phyloP scores from a whole-genome alignment of 2,113 vertebrate species.

The Carassius gibelio region DNA sequence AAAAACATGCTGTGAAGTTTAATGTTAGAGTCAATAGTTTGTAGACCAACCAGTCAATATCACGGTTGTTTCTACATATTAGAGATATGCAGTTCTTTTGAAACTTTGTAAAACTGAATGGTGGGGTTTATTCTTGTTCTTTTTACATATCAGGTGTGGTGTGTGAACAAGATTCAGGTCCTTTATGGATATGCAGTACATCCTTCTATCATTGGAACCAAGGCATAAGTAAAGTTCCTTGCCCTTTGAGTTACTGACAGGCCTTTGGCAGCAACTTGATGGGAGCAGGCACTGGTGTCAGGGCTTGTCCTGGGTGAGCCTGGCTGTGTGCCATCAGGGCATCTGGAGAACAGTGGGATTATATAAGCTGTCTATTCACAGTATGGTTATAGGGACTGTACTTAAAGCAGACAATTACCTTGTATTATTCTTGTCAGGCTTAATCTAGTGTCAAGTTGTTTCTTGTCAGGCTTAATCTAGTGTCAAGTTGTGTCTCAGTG shows the following conservation, averaged over 20 bases:
- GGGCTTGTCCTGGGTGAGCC: slow-evolving; percentile 38
- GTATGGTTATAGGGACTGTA: neutral
- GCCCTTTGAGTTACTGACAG: slow-evolving; percentile 29
- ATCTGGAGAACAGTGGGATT: slow-evolving; percentile 13
- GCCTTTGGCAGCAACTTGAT: slow-evolving; percentile 29
- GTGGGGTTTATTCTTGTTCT: slow-evolving; percentile 8
- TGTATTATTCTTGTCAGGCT: neutral
- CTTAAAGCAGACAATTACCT: neutral
- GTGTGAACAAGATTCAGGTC: slow-evolving; percentile 16
- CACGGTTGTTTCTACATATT: neutral
- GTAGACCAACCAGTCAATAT: neutral
- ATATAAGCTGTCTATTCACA: neutral
- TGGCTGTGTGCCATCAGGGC: neutral
- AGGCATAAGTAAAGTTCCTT: slow-evolving; percentile 22
- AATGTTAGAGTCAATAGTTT: slow-evolving; percentile 10
- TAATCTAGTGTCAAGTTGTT: neutral
- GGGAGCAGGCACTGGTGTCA: slow-evolving; percentile 27
- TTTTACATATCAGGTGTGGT: slow-evolving; percentile 16
- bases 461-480: neutral
- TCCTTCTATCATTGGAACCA: slow-evolving; percentile 16
- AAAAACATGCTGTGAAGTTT: slow-evolving; percentile 13
- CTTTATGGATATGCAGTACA: neutral
- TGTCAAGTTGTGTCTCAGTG: neutral
- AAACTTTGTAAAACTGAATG: neutral
- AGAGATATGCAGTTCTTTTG: slow-evolving; percentile 11